Evolutionary conservation across 2,888 invertebrate genomes (phyloP), one percentile per base, ranked within the genome.

Genomic region (Toxonevra muliebris): DNA sequence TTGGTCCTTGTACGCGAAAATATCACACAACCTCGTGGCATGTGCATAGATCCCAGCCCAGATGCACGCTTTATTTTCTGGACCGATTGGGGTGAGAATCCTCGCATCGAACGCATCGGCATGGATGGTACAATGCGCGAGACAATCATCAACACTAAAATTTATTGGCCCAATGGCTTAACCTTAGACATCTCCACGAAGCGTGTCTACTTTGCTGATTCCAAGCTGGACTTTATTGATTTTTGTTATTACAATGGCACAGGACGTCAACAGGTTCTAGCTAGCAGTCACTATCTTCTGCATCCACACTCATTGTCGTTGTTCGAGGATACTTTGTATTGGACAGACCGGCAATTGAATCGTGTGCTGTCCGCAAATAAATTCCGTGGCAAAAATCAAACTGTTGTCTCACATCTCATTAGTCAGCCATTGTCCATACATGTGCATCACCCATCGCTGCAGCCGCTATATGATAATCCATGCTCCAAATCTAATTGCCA

Each of bases 51-150:
- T 87, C 98, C 99, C 0, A 92, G 93, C 74, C 93, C 94, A 19
- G 91, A 90, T 42, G 91, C 95, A 0, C 87, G 93, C 4, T 94
- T 93, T 90, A 87, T 99, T 66, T 99, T 99, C 88, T 99, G 98
- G 98, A 96, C 97, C 0, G 98, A 99, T 85, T 98, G 98, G 98
- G 98, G 98, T 53, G 96, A 97, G 84, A 94, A 97, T 86, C 98
- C 99, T 1, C 88, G 97, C 1, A 94, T 99, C 68, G 98, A 99
- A 83, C 88, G 97, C 67, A 93, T 97, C 8, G 97, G 97, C 15
- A 94, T 99, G 95, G 98, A 99, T 81, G 98, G 98, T 0, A 91
- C 91, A 0, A 92, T 92, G 77, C 89, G 97, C 7, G 89, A 89
- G 17, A 90, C 91, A 0, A 96, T 98, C 61, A 93, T 98, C 59